phyloP scores from a whole-genome alignment of 2,113 vertebrate species.

The Gorsachius goisagi region DNA sequence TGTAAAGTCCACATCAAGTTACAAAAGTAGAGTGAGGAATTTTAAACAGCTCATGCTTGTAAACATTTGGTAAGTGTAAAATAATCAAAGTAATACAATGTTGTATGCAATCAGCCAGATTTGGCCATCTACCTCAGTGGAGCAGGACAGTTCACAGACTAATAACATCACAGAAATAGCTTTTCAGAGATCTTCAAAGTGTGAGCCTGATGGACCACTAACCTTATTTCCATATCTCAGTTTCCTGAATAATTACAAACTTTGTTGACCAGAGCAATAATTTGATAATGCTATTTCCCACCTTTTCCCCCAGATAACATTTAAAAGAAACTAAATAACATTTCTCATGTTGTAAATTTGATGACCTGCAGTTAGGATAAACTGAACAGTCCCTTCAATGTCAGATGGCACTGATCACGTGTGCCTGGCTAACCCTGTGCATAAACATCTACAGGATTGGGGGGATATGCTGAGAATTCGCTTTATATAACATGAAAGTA shows the following conservation, averaged over 20 bases:
- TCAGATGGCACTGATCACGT: accelerated
- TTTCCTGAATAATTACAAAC: not conserved
- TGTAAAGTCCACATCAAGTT: not conserved
- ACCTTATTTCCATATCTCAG: too few species aligned
- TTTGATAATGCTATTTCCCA: accelerated
- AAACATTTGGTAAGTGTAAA: not conserved
- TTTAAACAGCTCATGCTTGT: not conserved
- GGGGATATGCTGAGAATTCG: not conserved
- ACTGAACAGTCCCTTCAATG: too few species aligned
- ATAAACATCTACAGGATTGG: accelerated
- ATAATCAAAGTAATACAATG: not conserved
- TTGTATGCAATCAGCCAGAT: not conserved
- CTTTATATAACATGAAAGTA: not conserved
- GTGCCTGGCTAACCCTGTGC: not conserved
- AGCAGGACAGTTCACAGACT: not conserved
- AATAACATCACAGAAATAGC: not conserved
- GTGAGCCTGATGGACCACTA: not conserved
- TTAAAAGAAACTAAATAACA: not conserved
- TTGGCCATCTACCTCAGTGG: not conserved
- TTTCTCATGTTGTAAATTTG: too few species aligned
- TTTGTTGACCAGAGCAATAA: not conserved
- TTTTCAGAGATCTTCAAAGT: not conserved
- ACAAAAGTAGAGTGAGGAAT: not conserved
- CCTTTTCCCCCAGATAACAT: not conserved
- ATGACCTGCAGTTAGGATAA: accelerated